phyloP scores from a whole-genome alignment of 2,888 invertebrate genomes.

The Notodonta ziczac region DNA sequence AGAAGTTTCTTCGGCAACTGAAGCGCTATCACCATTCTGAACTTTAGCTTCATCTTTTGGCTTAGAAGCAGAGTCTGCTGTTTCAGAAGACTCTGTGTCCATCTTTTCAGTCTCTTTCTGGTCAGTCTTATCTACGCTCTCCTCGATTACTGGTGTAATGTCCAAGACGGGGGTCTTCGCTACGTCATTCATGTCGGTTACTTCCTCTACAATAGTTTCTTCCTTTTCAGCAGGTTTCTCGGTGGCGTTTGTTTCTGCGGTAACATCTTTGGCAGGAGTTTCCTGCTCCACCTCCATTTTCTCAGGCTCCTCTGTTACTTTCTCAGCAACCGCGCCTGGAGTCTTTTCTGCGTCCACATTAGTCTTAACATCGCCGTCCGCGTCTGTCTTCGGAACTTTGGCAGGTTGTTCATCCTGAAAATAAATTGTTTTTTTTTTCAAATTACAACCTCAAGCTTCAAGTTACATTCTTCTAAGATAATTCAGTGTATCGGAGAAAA shows the following conservation, averaged over 20 bases:
- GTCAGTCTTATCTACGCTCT: constrained; percentile 58
- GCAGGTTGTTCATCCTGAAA: constrained; percentile 77
- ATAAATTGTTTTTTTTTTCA: background rate
- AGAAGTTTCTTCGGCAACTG: constrained; percentile 51
- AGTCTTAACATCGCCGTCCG: constrained; percentile 59
- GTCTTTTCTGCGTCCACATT: constrained; percentile 35
- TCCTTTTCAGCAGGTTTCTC: constrained; percentile 37
- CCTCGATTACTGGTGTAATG: constrained; percentile 55
- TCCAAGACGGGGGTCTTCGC: constrained; percentile 48
- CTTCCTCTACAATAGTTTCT: constrained; percentile 53
- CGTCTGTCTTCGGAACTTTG: constrained; percentile 82
- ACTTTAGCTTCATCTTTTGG: constrained; percentile 49
- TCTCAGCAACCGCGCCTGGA: constrained; percentile 15
- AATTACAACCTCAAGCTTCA: too few species aligned
- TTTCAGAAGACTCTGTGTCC: constrained; percentile 48
- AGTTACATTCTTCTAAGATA: too few species aligned
- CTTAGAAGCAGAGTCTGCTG: constrained; percentile 39
- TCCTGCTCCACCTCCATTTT: constrained; percentile 64
- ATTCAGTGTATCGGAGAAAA: too few species aligned
- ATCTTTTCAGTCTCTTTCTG: constrained; percentile 59
- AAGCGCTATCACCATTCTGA: constrained; percentile 39
- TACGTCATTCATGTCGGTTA: constrained; percentile 49
- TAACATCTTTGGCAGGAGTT: constrained; percentile 7
- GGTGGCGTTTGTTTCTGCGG: constrained; percentile 16
- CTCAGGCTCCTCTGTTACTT: constrained; percentile 46